phyloP scores from a whole-genome alignment of 2,888 invertebrate genomes.

The Nipponacmea schrenckii region DNA sequence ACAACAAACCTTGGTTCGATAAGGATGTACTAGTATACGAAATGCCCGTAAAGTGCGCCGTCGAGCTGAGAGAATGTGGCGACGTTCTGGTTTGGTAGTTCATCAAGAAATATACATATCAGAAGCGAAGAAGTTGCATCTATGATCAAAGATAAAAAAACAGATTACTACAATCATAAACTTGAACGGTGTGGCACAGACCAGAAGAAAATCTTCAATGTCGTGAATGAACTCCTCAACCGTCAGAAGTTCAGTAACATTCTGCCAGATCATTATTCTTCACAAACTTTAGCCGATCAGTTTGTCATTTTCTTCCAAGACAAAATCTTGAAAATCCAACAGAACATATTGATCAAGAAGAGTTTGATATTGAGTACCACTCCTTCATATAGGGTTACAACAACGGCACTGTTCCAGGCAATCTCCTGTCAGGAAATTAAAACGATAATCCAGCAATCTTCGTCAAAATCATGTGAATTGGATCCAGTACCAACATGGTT shows the following conservation, averaged over 20 bases:
- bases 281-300: not conserved
- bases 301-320: not conserved
- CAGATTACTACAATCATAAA: too few relatives aligned
- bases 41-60: too few relatives aligned
- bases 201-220: not conserved
- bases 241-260: not conserved
- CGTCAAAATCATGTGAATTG: slow-evolving; percentile 12
- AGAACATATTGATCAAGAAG: not conserved
- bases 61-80: too few relatives aligned
- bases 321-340: not conserved
- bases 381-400: not conserved
- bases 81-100: too few relatives aligned
- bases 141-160: not conserved
- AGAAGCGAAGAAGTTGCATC: not conserved
- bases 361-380: not conserved
- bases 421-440: not conserved
- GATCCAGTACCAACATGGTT: slow-evolving; percentile 18
- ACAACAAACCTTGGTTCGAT: too few relatives aligned
- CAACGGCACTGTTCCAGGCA: not conserved
- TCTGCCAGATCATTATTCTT: not conserved
- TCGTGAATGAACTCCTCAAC: not conserved
- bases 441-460: not conserved
- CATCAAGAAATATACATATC: not conserved
- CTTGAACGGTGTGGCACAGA: not conserved
- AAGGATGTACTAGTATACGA: too few relatives aligned